Base-by-base conservation (phyloP, 2,888 invertebrate genomes). In the Phanerotoma sp. region DNA sequence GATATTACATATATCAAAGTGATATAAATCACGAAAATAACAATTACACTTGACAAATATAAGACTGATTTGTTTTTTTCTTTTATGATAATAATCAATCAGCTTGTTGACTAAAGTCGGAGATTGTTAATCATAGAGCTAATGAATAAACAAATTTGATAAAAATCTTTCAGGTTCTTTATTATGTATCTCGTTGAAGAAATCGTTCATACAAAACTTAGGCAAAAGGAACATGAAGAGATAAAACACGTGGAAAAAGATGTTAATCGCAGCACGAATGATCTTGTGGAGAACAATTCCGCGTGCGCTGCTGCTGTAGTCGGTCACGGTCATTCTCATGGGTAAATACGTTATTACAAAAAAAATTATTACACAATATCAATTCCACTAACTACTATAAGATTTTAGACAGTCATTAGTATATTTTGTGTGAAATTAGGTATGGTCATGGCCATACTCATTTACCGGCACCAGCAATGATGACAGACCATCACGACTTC, bases 101-200 rank as follows among this genome's bases (percentile, higher is more conserved):
- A 9, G n/a, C n/a, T n/a, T n/a, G n/a, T 42, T 6, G 3, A 16
- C 21, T 5, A 11, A 18, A 35, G 15, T 21, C 37, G n/a, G n/a
- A 33, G 30, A 21, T 22, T 52, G 25, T 30, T 32, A 10, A 11
- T 32, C 13, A 35, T 13, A n/a, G 11, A 22, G 1, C 3, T 25
- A 25, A 25, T 3, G 11, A 22, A n/a, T 2, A 22, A 13, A 4
- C 21, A 16, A 10, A 48, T 20, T 6, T n/a, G n/a, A 42, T 38
- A 10, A 32, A 15, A n/a, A 38, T 38, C 49, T 42, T 35, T 33
- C 57, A 76, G 76, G 7, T 77, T 77, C 37, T 77, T 77, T 52
- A 66, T 75, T 6, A 77, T 77, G 75, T 77, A 73, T 70, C 77
- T 90, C 7, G 84, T 91, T n/a, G 92, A 92, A 65, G 91, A 92